These are phyloP conservation scores for Coregonus suidteri DNA, from an alignment of 2,797 vertebrate genomes.

Conservation along the genomic window DNA sequence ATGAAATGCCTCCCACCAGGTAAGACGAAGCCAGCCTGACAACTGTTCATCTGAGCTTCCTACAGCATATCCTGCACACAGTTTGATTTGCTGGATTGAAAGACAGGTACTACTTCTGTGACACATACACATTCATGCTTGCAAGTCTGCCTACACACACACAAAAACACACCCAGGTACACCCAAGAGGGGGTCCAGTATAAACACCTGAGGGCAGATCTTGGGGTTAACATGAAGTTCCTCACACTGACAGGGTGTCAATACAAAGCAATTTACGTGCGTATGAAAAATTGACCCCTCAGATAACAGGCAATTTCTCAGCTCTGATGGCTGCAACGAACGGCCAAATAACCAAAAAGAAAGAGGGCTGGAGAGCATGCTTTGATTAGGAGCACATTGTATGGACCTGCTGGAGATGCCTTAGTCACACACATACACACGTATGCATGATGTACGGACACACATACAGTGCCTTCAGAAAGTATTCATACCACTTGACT, in stretches of 20 bases:
- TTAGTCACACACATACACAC: slow-evolving; percentile 11
- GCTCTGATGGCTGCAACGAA: slow-evolving; percentile 78
- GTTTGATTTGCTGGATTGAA: not conserved
- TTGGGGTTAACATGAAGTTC: slow-evolving; percentile 83
- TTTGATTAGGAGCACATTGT: slow-evolving; percentile 54
- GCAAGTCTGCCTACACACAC: slow-evolving; percentile 29
- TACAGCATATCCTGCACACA: not conserved
- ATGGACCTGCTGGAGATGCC: slow-evolving; percentile 26
- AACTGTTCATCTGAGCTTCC: not conserved
- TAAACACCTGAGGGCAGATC: slow-evolving; percentile 65
- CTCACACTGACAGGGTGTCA: slow-evolving; percentile 88
- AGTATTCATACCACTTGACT: no score
- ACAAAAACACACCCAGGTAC: not conserved
- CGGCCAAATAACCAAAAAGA: slow-evolving; percentile 61
- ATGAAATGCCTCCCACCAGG: not conserved
- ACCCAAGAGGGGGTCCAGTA: slow-evolving; percentile 26
- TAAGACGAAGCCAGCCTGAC: not conserved
- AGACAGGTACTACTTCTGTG: not conserved
- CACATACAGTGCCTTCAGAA: no score
- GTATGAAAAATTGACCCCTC: slow-evolving; percentile 85
- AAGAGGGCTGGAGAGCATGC: slow-evolving; percentile 31
- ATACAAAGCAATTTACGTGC: slow-evolving; percentile 93
- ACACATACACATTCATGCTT: not conserved
- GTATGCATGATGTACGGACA: no score
- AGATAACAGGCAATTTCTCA: slow-evolving; percentile 94